These are phyloP conservation scores for Arctia plantaginis DNA, from an alignment of 2,888 invertebrate species.

Conservation along the genomic window DNA sequence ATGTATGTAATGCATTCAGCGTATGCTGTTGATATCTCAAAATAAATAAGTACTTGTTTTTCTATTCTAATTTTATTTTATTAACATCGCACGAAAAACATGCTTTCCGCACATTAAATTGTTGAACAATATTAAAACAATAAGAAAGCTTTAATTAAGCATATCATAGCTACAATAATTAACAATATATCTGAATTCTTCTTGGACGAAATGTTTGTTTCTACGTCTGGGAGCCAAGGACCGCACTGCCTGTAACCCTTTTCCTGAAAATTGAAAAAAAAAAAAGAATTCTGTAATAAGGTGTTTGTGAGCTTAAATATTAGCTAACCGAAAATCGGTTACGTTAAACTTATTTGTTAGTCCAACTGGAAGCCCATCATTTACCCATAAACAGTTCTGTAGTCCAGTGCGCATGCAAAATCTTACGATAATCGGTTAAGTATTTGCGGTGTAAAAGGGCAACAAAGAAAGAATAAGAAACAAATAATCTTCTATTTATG, in stretches of 20 bases:
- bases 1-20: no score
- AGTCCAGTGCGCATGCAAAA: no score
- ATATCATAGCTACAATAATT: slow-evolving; percentile 15
- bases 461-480: no score
- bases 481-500: no score
- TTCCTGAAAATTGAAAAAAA: slow-evolving; percentile 65
- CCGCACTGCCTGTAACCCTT: slow-evolving; percentile 81
- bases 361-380: no score
- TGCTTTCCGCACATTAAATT: neutral
- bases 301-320: no score
- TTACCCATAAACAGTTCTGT: no score
- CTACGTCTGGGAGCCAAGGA: slow-evolving; percentile 75
- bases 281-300: neutral
- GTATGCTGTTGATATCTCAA: no score
- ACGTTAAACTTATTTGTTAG: no score
- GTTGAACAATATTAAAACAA: slow-evolving; percentile 1
- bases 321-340: no score
- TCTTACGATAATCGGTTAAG: no score
- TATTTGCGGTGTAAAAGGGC: no score
- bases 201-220: slow-evolving; percentile 49
- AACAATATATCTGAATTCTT: slow-evolving; percentile 29
- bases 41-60: neutral
- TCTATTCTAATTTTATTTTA: neutral
- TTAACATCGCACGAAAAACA: neutral
- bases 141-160: slow-evolving; percentile 19